phyloP scores from a whole-genome alignment of 2,888 invertebrate species.

The Eucriotettix oculatus region DNA sequence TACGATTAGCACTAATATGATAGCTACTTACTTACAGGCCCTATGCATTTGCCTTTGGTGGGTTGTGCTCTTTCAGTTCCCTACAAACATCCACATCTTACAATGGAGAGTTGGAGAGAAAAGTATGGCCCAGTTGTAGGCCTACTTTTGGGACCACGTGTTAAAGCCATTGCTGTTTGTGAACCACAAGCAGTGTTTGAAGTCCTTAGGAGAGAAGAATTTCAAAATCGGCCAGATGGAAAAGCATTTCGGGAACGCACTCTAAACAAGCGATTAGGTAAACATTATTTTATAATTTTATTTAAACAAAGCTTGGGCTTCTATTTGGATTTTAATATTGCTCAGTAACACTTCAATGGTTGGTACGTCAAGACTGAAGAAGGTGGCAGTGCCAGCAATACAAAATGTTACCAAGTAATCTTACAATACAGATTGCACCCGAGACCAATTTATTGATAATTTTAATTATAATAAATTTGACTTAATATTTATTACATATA shows the following conservation, averaged over 20 bases:
- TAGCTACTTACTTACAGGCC: slow-evolving; percentile 8
- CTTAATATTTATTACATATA: no score
- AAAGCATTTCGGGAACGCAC: neutral
- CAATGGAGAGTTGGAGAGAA: slow-evolving; percentile 9
- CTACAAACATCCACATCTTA: slow-evolving; percentile 9
- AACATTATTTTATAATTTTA: neutral
- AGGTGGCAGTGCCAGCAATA: neutral
- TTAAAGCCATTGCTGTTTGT: slow-evolving; percentile 9
- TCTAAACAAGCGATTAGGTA: slow-evolving; percentile 7
- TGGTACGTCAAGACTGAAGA: no score
- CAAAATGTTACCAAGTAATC: no score
- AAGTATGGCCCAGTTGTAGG: slow-evolving; percentile 14
- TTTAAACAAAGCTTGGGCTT: neutral
- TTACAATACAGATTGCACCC: no score
- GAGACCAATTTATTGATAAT: no score
- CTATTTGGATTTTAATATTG: neutral
- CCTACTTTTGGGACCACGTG: slow-evolving; percentile 7
- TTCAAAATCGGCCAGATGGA: slow-evolving; percentile 12
- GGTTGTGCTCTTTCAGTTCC: slow-evolving; percentile 12
- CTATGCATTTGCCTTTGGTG: slow-evolving; percentile 13
- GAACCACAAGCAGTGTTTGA: slow-evolving; percentile 11
- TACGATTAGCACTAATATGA: no score
- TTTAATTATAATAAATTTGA: no score
- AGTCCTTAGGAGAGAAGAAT: slow-evolving; percentile 12
- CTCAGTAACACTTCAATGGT: no score